Conservation (phyloP, 2,113 vertebrate genomes). For the Lepidothrix coronata region DNA sequence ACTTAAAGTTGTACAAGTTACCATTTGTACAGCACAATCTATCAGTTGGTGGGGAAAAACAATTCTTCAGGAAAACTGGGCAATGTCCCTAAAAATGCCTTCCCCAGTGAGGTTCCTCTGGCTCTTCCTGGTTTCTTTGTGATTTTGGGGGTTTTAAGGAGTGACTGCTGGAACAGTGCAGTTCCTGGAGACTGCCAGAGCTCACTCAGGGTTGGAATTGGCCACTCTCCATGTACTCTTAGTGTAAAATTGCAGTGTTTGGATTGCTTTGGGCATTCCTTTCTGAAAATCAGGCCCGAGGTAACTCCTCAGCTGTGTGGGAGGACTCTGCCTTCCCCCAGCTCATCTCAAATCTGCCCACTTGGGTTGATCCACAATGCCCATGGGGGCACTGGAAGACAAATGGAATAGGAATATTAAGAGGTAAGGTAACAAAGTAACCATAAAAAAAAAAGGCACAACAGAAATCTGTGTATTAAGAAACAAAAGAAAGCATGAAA, state of each 20-base stretch:
- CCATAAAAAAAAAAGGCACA: neutral
- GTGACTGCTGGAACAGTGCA: neutral
- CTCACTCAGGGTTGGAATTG: neutral
- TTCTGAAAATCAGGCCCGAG: neutral
- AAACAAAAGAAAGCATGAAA: neutral
- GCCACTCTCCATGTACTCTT: neutral
- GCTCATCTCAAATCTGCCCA: neutral
- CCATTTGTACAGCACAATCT: too few species aligned
- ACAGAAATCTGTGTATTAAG: neutral
- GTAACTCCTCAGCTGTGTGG: neutral
- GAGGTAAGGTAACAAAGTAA: neutral
- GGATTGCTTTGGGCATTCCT: neutral
- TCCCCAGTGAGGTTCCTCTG: neutral
- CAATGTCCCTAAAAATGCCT: neutral
- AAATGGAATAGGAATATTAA: neutral
- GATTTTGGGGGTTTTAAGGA: neutral
- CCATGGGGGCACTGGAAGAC: neutral
- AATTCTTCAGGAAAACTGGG: neutral
- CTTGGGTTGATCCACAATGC: neutral
- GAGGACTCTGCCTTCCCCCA: neutral
- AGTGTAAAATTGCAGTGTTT: neutral
- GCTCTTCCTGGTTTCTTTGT: neutral
- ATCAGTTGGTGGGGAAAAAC: neutral
- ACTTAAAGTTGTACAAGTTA: neutral
- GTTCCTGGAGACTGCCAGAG: neutral